Percentiles rank a stretch among this genome's conserved stretches.
These are phyloP conservation scores for Phrixothrix hirtus DNA, from an alignment of 2,888 invertebrate species.

Conservation along the genomic window DNA sequence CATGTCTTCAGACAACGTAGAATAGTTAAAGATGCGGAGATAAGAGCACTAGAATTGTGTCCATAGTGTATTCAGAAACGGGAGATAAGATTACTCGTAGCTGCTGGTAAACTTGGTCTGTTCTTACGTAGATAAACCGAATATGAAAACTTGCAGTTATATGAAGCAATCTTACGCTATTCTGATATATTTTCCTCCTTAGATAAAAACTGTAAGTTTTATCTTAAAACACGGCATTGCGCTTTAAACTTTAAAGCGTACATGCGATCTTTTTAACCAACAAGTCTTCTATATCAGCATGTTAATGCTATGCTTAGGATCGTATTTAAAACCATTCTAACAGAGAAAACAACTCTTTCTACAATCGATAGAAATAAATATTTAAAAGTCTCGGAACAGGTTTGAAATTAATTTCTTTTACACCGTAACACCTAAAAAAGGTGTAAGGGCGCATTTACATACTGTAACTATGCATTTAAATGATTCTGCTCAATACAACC, in stretches of 20 bases:
- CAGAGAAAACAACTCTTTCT: too few relatives aligned
- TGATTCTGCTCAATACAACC: too few relatives aligned
- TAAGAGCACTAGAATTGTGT: conserved; percentile 42
- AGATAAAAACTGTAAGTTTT: conserved; percentile 41
- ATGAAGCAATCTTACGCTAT: conserved; percentile 33
- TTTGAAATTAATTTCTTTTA: too few relatives aligned
- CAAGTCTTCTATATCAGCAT: conserved; percentile 23
- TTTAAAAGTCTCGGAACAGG: too few relatives aligned
- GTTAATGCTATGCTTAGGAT: neutral
- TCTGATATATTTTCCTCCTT: conserved; percentile 24
- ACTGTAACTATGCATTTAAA: too few relatives aligned
- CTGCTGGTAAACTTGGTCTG: conserved; percentile 40
- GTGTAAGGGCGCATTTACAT: too few relatives aligned
- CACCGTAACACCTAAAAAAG: too few relatives aligned
- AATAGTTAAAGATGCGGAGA: conserved; percentile 39
- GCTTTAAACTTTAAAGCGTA: conserved; percentile 32
- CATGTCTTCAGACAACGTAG: conserved; percentile 40
- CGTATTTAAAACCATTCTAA: too few relatives aligned
- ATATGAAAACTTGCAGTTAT: conserved; percentile 45
- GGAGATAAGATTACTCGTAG: conserved; percentile 42
- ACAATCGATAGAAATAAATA: too few relatives aligned
- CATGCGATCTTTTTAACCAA: conserved; percentile 28
- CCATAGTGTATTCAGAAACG: conserved; percentile 42
- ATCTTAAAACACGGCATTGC: conserved; percentile 29
- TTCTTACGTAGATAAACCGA: conserved; percentile 37